A percentile compares a stretch with the other conserved stretches of the same genome.
Conservation (phyloP, 2,888 invertebrate species). For the Pteria penguin region DNA sequence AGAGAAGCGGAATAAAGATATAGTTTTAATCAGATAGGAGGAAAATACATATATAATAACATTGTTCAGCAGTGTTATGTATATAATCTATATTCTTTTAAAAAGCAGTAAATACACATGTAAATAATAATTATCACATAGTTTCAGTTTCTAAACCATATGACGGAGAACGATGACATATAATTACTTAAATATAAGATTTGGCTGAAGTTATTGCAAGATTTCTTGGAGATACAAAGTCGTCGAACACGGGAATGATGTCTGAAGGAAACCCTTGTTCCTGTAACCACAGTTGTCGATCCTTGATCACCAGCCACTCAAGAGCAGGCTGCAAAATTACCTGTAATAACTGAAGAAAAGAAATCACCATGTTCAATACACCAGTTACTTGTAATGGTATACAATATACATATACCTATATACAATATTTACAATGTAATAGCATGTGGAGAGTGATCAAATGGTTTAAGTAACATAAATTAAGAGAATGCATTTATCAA, state of each 20-base stretch:
- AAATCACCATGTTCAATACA: not conserved
- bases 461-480: not conserved
- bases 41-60: no score
- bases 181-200: no score
- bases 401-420: no score
- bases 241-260: slow-evolving; percentile 72
- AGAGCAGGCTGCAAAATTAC: slow-evolving; percentile 74
- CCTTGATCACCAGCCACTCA: slow-evolving; percentile 66
- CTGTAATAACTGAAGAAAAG: slow-evolving; percentile 66
- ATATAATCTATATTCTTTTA: no score
- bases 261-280: slow-evolving; percentile 59
- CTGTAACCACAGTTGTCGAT: slow-evolving; percentile 65
- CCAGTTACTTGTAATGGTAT: no score
- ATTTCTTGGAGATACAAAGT: slow-evolving; percentile 74
- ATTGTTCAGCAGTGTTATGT: no score
- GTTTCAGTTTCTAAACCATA: no score
- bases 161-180: no score
- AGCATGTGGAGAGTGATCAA: not conserved
- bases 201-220: slow-evolving; percentile 45
- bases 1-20: no score
- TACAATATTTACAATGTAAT: not conserved
- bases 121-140: no score
- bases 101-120: no score
- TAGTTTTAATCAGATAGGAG: no score
- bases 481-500: not conserved